phyloP scores from a whole-genome alignment of 1,140 invertebrate species.

The Leptinotarsa undecemlineata region DNA sequence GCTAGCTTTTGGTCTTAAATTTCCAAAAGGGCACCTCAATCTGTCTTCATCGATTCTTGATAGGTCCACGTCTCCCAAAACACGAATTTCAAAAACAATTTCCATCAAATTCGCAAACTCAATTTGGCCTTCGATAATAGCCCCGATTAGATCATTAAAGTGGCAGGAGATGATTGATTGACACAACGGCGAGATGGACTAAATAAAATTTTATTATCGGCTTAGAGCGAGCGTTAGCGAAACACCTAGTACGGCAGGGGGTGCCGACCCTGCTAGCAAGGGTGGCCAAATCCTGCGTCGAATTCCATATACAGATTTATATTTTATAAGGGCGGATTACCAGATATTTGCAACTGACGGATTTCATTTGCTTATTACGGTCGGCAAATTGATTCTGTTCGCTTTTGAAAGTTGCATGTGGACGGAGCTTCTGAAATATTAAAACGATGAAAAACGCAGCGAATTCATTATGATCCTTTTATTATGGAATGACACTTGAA shows the following conservation, averaged over 20 bases:
- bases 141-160: slow-evolving; percentile 28
- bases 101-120: slow-evolving; percentile 19
- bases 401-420: slow-evolving; percentile 26
- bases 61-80: background rate
- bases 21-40: too few relatives aligned
- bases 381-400: slow-evolving; percentile 40
- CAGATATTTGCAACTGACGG: slow-evolving; percentile 47
- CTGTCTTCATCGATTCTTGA: too few relatives aligned
- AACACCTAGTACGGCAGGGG: slow-evolving; percentile 37
- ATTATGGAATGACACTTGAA: slow-evolving; percentile 20
- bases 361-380: slow-evolving; percentile 46
- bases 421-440: slow-evolving; percentile 23
- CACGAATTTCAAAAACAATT: slow-evolving; percentile 4
- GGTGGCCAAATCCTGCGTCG: slow-evolving; percentile 42
- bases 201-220: slow-evolving; percentile 48
- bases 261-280: slow-evolving; percentile 38
- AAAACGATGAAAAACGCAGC: slow-evolving; percentile 20
- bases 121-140: slow-evolving; percentile 23
- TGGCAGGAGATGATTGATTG: slow-evolving; percentile 37
- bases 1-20: too few relatives aligned
- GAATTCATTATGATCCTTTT: slow-evolving; percentile 25
- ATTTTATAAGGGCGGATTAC: slow-evolving; percentile 46
- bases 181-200: slow-evolving; percentile 39
- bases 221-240: slow-evolving; percentile 43
- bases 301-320: slow-evolving; percentile 48